Percentiles rank a stretch among this genome's conserved stretches.
Conservation (phyloP, 2,888 invertebrate species). For the Heliconius ismenius region DNA sequence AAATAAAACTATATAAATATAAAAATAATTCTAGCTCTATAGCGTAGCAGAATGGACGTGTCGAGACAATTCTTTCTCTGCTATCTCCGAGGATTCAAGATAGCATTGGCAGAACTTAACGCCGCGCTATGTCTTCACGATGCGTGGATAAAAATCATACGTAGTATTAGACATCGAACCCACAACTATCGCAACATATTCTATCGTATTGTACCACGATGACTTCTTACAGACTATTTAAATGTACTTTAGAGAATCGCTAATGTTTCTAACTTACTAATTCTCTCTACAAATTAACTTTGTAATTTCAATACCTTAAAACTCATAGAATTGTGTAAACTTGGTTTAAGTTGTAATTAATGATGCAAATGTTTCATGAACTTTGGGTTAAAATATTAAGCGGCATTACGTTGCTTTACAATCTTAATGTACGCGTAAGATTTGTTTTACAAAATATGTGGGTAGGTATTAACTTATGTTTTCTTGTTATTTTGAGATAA, state of each 20-base stretch:
- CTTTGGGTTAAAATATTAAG: constrained; percentile 21
- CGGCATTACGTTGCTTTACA: constrained; percentile 21
- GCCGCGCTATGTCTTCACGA: no score
- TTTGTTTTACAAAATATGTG: background rate
- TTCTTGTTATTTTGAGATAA: background rate
- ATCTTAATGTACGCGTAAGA: constrained; percentile 12
- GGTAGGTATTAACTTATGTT: background rate
- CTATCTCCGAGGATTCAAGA: no score
- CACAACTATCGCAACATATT: background rate
- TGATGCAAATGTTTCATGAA: constrained; percentile 32
- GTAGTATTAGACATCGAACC: background rate
- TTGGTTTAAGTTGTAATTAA: constrained; percentile 34
- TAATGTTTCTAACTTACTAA: constrained; percentile 30
- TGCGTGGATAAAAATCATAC: background rate
- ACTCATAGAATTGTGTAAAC: constrained; percentile 25
- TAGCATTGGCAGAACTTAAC: no score
- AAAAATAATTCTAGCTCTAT: background rate
- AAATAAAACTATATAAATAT: background rate
- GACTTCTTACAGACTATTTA: background rate
- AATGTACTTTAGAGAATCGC: background rate
- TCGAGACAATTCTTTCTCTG: no score
- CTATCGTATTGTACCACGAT: background rate
- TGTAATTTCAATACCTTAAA: constrained; percentile 27
- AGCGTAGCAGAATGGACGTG: no score
- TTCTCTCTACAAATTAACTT: constrained; percentile 26